These are phyloP conservation scores for Calephelis nemesis DNA, from an alignment of 1,140 invertebrate species.

Conservation along the genomic window DNA sequence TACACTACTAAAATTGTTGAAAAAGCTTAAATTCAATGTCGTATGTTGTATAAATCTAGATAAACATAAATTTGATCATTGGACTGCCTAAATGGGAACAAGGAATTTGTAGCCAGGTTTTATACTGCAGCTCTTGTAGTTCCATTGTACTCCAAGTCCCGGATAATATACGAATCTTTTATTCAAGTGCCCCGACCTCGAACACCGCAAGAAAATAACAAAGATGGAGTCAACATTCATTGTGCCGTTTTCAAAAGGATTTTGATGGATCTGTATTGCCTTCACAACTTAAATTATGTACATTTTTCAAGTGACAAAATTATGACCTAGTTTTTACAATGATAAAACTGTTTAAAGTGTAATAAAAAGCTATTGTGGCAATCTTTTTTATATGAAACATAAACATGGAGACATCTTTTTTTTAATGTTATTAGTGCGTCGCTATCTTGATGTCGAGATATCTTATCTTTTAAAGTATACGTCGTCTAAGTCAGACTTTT, in stretches of 20 bases:
- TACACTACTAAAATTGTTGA: no score
- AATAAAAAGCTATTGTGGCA: slow-evolving; percentile 1
- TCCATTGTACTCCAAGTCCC: slow-evolving; percentile 59
- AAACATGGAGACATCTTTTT: no score
- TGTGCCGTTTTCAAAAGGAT: slow-evolving; percentile 66
- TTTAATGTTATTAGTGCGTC: no score
- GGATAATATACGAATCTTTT: slow-evolving; percentile 76
- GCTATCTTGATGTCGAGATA: no score
- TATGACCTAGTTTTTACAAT: slow-evolving; percentile 21
- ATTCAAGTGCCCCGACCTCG: slow-evolving; percentile 71
- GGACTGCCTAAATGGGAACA: not conserved
- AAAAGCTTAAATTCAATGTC: no score
- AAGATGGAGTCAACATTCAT: slow-evolving; percentile 69
- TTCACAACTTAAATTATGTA: slow-evolving; percentile 27
- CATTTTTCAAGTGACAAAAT: slow-evolving; percentile 21
- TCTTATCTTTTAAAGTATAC: no score
- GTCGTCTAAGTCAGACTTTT: no score
- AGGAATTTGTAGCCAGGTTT: slow-evolving; percentile 21
- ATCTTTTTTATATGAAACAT: no score
- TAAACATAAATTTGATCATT: not conserved
- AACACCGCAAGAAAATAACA: slow-evolving; percentile 68
- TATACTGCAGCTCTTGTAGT: slow-evolving; percentile 54
- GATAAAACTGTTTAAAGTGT: slow-evolving; percentile 1
- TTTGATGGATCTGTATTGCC: slow-evolving; percentile 55
- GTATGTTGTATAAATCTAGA: not conserved